Base-by-base conservation (phyloP, 1,140 invertebrate species). In the Nixonia krombeini region DNA sequence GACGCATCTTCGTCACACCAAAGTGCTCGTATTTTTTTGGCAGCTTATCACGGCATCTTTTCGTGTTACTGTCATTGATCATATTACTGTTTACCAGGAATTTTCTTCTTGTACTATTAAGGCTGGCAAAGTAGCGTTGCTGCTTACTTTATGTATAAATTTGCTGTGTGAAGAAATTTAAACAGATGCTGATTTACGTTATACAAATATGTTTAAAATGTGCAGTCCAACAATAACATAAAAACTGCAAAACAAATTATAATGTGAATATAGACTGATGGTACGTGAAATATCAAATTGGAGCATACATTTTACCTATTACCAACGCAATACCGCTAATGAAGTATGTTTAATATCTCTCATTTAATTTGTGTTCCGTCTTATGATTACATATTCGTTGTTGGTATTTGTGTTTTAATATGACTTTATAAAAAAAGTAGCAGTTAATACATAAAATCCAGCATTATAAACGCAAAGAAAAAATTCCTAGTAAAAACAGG, bases 21-120 rank as follows among this genome's bases (percentile, higher is more conserved):
- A 55, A 61, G 45, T 67, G 56, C 50, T 67, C 42, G 45, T 56
- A 59, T 61, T 59, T 67, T 26, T 33, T 46, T 31, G 8, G 8
- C 29, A 2, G 10, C 9, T 31, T 31, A 12, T 31, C 29, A 31
- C 29, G 8, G 8, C 29, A 31, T 4, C 61, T 53, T 23, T 23
- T 18, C 17, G 12, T n/a, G 9, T 13, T 17, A 10, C 41, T 23
- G 38, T 1, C 55, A 50, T 41, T 55, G 51, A 9, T 51, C 21
- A 17, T 56, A 9, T 18, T 17, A 16, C 9, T 16, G 4, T 40
- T 40, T 10, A 7, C 18, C 37, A 3, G 16, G 2, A 17, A 17
- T 9, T 40, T 18, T 18, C 21, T 46, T 25, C 8, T 37, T 38
- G 45, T 47, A 23, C 26, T 42, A 15, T 18, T 16, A 38, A 17